These are phyloP conservation scores for Drosophila quinaria DNA, from an alignment of 2,888 invertebrate species.

Conservation along the genomic window DNA sequence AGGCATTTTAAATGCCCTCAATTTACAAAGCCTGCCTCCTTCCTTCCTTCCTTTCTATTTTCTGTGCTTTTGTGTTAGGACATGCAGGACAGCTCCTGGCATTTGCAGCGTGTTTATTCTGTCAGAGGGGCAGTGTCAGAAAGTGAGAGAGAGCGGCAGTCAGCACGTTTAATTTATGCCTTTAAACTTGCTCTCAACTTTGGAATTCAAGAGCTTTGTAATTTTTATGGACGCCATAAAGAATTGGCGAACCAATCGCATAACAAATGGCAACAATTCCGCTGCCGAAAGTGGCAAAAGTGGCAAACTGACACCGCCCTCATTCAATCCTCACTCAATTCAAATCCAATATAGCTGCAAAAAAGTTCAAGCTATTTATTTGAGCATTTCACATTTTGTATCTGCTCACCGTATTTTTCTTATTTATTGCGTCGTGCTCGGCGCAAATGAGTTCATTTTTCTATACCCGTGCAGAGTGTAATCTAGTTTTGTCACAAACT, in stretches of 20 bases:
- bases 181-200: slow-evolving; percentile 58
- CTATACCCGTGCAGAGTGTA: not conserved
- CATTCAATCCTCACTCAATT: slow-evolving; percentile 61
- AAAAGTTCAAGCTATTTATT: slow-evolving; percentile 76
- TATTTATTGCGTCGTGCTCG: slow-evolving; percentile 61
- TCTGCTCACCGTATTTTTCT: slow-evolving; percentile 72
- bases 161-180: slow-evolving; percentile 68
- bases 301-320: slow-evolving; percentile 21
- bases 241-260: slow-evolving; percentile 66
- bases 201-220: slow-evolving; percentile 56
- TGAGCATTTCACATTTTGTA: slow-evolving; percentile 79
- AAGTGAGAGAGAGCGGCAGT: slow-evolving; percentile 11
- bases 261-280: slow-evolving; percentile 80
- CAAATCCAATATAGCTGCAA: slow-evolving; percentile 62
- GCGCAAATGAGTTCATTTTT: slow-evolving; percentile 69
- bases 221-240: slow-evolving; percentile 64
- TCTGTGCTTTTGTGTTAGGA: slow-evolving; percentile 33
- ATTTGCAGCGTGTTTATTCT: slow-evolving; percentile 64
- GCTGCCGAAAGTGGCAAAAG: slow-evolving; percentile 56
- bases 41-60: slow-evolving; percentile 18
- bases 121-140: slow-evolving; percentile 31
- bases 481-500: not conserved
- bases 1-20: slow-evolving; percentile 73
- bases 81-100: slow-evolving; percentile 60
- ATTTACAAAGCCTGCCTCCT: slow-evolving; percentile 37